Conservation (phyloP, 2,113 vertebrate genomes). For the Poeciliopsis occidentalis region DNA sequence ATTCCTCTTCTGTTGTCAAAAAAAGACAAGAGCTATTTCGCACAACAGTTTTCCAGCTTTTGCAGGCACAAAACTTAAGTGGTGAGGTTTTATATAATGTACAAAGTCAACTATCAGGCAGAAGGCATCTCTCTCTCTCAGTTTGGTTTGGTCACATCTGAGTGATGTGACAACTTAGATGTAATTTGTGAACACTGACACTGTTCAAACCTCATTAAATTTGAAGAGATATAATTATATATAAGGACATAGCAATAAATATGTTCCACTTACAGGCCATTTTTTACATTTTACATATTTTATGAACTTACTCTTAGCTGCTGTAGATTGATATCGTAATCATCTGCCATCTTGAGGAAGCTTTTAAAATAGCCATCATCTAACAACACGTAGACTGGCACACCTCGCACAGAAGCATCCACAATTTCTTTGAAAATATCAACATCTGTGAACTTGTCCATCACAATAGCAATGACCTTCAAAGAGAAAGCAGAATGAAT, state of each 20-base stretch:
- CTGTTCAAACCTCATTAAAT: too few relatives aligned
- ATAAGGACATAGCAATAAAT: too few relatives aligned
- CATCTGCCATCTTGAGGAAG: slow-evolving; percentile 91
- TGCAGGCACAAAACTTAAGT: not conserved
- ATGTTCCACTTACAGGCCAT: not conserved
- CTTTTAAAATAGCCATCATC: slow-evolving; percentile 87
- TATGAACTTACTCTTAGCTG: slow-evolving; percentile 88
- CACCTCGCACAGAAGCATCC: slow-evolving; percentile 87
- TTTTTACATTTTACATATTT: slow-evolving; percentile 1
- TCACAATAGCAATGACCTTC: slow-evolving; percentile 93
- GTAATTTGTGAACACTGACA: too few relatives aligned
- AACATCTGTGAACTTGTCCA: slow-evolving; percentile 95
- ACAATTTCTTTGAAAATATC: slow-evolving; percentile 95
- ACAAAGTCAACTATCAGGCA: too few relatives aligned
- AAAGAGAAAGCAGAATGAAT: slow-evolving; percentile 34
- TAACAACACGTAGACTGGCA: slow-evolving; percentile 91
- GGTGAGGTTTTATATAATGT: too few relatives aligned
- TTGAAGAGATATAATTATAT: not conserved
- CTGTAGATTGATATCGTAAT: slow-evolving; percentile 89
- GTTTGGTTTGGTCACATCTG: too few relatives aligned
- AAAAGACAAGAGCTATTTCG: not conserved
- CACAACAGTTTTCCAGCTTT: not conserved
- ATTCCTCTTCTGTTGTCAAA: not conserved
- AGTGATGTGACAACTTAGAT: too few relatives aligned
- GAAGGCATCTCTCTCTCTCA: too few relatives aligned